Evolutionary conservation across 1,140 invertebrate species (phyloP).

Genomic region (Drosophila burlai): DNA sequence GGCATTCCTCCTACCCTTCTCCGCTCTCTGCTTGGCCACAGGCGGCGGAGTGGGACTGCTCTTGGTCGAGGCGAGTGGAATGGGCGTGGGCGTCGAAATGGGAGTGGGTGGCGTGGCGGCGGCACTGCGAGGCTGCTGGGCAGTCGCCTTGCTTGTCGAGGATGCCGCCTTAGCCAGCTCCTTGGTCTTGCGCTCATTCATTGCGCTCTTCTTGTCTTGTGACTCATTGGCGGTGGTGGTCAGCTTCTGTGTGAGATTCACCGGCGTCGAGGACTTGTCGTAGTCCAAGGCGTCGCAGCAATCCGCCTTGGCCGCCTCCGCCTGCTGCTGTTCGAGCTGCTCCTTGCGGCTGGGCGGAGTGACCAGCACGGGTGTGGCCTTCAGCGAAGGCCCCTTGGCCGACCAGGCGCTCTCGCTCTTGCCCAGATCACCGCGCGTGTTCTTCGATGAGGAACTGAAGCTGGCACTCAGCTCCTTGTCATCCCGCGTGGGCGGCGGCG

Average conservation of each 20-base stretch:
- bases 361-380: conserved; percentile 78
- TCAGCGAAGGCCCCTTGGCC: conserved; percentile 78
- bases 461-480: conserved; percentile 75
- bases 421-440: conserved; percentile 73
- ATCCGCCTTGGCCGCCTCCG: conserved; percentile 25
- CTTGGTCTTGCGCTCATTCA: conserved; percentile 57
- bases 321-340: conserved; percentile 15
- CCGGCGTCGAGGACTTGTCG: conserved; percentile 66
- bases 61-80: conserved; percentile 17
- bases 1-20: conserved; percentile 51
- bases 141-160: conserved; percentile 14
- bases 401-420: conserved; percentile 84
- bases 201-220: conserved; percentile 46
- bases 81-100: conserved; percentile 42
- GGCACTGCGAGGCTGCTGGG: conserved; percentile 27
- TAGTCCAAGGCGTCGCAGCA: conserved; percentile 46
- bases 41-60: conserved; percentile 43
- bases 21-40: conserved; percentile 35
- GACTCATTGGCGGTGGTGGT: conserved; percentile 18
- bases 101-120: conserved; percentile 35
- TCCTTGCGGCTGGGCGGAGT: conserved; percentile 29
- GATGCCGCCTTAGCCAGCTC: conserved; percentile 34
- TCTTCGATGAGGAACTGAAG: conserved; percentile 79
- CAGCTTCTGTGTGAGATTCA: conserved; percentile 72
- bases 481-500: conserved; percentile 72